phyloP scores from a whole-genome alignment of 2,888 invertebrate species.

The Dryobota labecula region DNA sequence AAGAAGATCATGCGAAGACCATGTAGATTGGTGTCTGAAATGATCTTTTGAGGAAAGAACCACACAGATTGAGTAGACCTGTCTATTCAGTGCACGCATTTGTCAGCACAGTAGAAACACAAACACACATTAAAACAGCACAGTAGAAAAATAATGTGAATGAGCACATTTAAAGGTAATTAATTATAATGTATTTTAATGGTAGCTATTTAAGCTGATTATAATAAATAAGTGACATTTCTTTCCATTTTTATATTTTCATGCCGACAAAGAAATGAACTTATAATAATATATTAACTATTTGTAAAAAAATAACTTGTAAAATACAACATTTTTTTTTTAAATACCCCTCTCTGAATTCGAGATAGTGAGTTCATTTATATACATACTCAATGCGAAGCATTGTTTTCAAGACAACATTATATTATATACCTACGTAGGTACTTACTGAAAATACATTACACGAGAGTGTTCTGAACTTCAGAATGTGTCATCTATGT shows the following conservation, averaged over 20 bases:
- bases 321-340: background rate
- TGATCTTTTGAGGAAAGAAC: no score
- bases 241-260: background rate
- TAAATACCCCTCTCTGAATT: background rate
- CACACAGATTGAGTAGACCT: no score
- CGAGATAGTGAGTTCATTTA: slow-evolving; percentile 20
- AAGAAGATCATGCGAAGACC: no score
- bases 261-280: background rate
- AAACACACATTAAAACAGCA: no score
- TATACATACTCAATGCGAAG: slow-evolving; percentile 20
- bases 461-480: slow-evolving; percentile 35
- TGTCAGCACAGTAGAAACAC: no score
- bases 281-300: background rate
- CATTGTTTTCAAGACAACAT: slow-evolving; percentile 37
- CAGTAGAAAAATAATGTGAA: background rate
- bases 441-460: slow-evolving; percentile 41
- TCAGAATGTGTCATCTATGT: slow-evolving; percentile 45
- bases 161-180: background rate
- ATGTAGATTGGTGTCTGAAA: no score
- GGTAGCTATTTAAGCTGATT: background rate
- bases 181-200: background rate
- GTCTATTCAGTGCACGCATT: no score
- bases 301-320: background rate
- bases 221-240: background rate
- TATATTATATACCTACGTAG: background rate